Base-by-base conservation (phyloP, 2,888 invertebrate genomes). In the Trachelus iudaicus region DNA sequence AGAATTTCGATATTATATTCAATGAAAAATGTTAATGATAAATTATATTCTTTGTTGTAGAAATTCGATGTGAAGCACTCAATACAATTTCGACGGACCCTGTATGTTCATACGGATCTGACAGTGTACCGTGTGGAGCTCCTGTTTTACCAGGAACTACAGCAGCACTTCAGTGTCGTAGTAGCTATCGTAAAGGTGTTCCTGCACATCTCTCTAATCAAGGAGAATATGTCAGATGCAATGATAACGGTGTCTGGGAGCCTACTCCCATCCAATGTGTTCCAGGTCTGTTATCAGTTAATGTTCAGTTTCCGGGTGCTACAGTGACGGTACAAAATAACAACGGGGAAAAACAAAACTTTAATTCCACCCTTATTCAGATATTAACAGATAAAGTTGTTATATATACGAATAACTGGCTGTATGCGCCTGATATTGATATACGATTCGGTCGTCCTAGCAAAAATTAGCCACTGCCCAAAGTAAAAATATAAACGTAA, bases 231-330 rank as follows among this genome's bases (percentile, higher is more conserved):
- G 87, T 91, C 40, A 82, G 4, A 69, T 91, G 91, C 80, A 89
- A 88, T 79, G 73, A 79, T 3, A 79, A 79, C 1, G 91, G 91
- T 35, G 73, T 87, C 69, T 91, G 91, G 91, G 86, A 87, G 30
- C 90, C 90, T 33, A 82, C 88, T n/a, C 90, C 91, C 69, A 89
- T 91, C 71, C 84, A 76, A 80, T 91, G 91, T 73, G 76, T 89
- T 77, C 87, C 91, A 90, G 91, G 91, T 91, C 87, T 87, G 88
- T 73, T 83, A 76, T 81, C 77, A 75, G 81, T 90, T 78, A 88
- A 88, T 85, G 82, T 91, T 80, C 78, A 86, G 76, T 69, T 89
- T 80, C 83, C 87, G 40, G 82, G 80, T 12, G 79, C 75, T 75
- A 75, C 77, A 6, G 6, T 86, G 11, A 68, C 73, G 33, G 69